Evolutionary conservation across 2,888 invertebrate genomes (phyloP).

Genomic region (Mythimna ferrago): DNA sequence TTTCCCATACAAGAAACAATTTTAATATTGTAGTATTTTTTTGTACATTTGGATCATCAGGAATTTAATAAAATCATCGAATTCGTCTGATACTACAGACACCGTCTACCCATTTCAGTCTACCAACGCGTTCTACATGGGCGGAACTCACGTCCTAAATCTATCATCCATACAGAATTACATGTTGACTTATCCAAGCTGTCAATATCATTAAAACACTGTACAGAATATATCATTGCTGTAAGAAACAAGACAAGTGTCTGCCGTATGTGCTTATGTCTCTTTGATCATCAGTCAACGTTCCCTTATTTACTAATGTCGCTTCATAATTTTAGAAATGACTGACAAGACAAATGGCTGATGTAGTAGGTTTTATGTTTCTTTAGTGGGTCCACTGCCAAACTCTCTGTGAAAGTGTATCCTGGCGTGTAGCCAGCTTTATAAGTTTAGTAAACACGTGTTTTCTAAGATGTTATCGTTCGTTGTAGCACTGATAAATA

Average conservation of each 20-base stretch:
- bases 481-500: conserved; percentile 35
- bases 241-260: conserved; percentile 30
- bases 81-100: background rate
- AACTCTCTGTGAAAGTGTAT: conserved; percentile 48
- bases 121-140: background rate
- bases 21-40: background rate
- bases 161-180: conserved; percentile 12
- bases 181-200: conserved; percentile 25
- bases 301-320: conserved; percentile 25
- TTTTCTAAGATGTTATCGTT: conserved; percentile 47
- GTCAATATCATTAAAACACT: conserved; percentile 25
- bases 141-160: conserved; percentile 6
- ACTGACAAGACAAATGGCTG: conserved; percentile 52
- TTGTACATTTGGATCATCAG: background rate
- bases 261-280: conserved; percentile 15
- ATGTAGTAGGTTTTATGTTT: conserved; percentile 42
- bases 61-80: too few relatives aligned
- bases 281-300: conserved; percentile 40
- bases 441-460: conserved; percentile 39
- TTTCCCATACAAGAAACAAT: too few relatives aligned
- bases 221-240: conserved; percentile 18
- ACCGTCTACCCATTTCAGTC: conserved; percentile 3
- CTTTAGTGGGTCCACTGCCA: conserved; percentile 51
- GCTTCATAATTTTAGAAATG: conserved; percentile 52
- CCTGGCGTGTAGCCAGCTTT: conserved; percentile 55